Base-by-base conservation (phyloP, 1,140 invertebrate genomes). In the Bombyx mandarina region DNA sequence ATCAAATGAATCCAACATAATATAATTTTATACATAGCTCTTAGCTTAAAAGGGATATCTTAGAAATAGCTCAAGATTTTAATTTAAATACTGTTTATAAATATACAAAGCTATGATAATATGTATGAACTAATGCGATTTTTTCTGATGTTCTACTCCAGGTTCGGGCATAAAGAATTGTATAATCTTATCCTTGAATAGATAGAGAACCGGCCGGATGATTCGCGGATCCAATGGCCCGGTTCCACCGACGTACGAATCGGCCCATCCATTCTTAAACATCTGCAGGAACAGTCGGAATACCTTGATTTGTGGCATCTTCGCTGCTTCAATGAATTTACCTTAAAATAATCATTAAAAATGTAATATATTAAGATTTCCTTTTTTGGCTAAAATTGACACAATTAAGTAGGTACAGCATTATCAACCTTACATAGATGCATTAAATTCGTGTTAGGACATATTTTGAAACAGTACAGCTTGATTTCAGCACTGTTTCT, bases 191-290 rank as follows among this genome's bases (percentile, higher is more conserved):
- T 66, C 43, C 46, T 69, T 71, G 49, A 59, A 70, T 18, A 73
- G 43, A 2, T 42, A 9, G 2, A 73, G 55, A 1, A 73, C 48
- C 1, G 66, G 56, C 50, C 73, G 75, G 43, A 69, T 65, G 1
- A 71, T 60, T 8, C 73, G 62, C 1, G 45, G 66, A n/a, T 76
- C 66, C 0, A 79, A 56, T 5, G 76, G 73, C 50, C 72, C 66
- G 1, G 58, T 8, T 5, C 76, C 73, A 0, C 73, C 73, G 1
- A 75, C 54, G 42, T 69, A 66, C 0, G 60, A 7, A 0, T 48
- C 0, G 7, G 63, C 61, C 67, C 67, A 73, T 1, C 56, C 44
- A 51, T 75, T 79, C 22, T 69, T 69, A 35, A 73, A 65, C 55
- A 75, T 48, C 42, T 72, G 69, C 35, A 79, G 51, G 7, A 69